A percentile compares a stretch with the other conserved stretches of the same genome.
Evolutionary conservation across 2,797 vertebrate species (phyloP).

Genomic region (Falco biarmicus): DNA sequence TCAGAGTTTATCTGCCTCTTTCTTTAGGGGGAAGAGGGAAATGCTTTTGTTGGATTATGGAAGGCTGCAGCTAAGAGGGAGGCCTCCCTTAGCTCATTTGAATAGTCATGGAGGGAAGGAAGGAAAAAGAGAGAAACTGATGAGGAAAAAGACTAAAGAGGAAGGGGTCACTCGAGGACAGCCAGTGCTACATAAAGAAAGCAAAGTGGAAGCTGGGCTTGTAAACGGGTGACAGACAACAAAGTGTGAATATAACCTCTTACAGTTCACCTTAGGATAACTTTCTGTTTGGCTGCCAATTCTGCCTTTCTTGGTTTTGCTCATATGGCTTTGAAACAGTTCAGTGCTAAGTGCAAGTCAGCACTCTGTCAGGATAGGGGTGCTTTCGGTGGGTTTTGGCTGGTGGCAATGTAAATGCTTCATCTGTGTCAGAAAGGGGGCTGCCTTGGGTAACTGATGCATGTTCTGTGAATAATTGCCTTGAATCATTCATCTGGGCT

Average conservation of each 20-base stretch:
- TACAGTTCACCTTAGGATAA: background rate
- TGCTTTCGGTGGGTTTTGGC: background rate
- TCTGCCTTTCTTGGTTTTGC: background rate
- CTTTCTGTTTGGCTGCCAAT: background rate
- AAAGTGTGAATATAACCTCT: background rate
- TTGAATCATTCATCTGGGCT: background rate
- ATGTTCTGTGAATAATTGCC: accelerated
- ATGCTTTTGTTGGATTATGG: background rate
- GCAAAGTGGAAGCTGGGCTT: background rate
- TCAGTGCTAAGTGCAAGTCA: background rate
- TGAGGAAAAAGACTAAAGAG: background rate
- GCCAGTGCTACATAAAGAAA: background rate
- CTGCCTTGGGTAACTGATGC: background rate
- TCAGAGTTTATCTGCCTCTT: background rate
- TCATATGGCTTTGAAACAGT: background rate
- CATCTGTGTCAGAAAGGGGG: background rate
- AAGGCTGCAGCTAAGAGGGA: background rate
- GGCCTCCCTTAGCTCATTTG: background rate
- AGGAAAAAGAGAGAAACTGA: background rate
- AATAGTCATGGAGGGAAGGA: background rate
- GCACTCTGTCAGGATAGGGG: background rate
- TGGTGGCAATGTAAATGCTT: background rate
- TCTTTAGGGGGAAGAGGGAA: background rate
- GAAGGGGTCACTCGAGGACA: background rate
- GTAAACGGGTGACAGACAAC: background rate